Evolutionary conservation across 1,140 invertebrate genomes (phyloP).

Genomic region (Calephelis nemesis): DNA sequence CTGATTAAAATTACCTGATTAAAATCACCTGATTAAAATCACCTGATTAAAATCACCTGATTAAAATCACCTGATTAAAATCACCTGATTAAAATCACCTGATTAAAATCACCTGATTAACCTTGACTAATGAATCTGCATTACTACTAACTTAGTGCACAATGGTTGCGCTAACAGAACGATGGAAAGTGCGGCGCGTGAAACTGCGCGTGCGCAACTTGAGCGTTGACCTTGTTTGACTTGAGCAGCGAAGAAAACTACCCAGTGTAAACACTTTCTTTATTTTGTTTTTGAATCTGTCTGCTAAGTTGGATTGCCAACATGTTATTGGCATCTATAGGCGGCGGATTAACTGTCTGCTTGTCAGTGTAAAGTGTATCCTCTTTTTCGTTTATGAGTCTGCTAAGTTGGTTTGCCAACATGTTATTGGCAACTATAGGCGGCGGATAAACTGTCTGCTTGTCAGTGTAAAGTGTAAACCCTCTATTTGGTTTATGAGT

Average conservation of each 20-base stretch:
- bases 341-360: too few species aligned
- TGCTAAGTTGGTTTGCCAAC: too few species aligned
- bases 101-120: background rate
- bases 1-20: too few species aligned
- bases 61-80: background rate
- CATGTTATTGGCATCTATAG: too few species aligned
- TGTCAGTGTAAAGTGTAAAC: slow-evolving; percentile 36
- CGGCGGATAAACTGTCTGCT: too few species aligned
- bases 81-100: background rate
- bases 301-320: too few species aligned
- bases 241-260: slow-evolving; percentile 34
- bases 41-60: too few species aligned
- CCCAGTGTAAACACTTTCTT: slow-evolving; percentile 41
- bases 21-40: too few species aligned
- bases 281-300: background rate
- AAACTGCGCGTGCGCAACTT: slow-evolving; percentile 53
- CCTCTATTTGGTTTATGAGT: slow-evolving; percentile 17
- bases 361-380: slow-evolving; percentile 36
- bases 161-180: slow-evolving; percentile 38
- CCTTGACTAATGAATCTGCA: slow-evolving; percentile 7
- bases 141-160: slow-evolving; percentile 23
- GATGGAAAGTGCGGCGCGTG: slow-evolving; percentile 53
- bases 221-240: slow-evolving; percentile 57
- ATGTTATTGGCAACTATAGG: too few species aligned
- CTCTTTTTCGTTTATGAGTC: slow-evolving; percentile 9